Percentiles rank a stretch among this genome's conserved stretches.
Evolutionary conservation across 2,888 invertebrate genomes (phyloP).

Genomic region (Bellardia bayeri): DNA sequence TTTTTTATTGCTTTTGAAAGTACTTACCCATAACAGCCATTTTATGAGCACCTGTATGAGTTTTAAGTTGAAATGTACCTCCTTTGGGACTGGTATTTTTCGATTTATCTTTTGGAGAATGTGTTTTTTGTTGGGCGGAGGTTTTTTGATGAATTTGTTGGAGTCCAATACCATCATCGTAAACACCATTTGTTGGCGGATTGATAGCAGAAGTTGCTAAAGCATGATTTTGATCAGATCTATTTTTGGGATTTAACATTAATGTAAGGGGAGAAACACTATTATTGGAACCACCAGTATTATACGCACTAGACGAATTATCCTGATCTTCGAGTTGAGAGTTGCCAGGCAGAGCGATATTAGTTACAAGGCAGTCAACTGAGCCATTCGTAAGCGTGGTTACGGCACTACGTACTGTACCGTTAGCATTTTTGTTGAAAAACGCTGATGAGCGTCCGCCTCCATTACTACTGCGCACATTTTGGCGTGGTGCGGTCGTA

Average conservation of each 20-base stretch:
- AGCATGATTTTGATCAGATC: slow-evolving; percentile 46
- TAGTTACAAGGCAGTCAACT: slow-evolving; percentile 61
- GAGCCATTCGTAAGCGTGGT: slow-evolving; percentile 79
- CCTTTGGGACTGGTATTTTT: slow-evolving; percentile 61
- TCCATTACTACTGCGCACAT: slow-evolving; percentile 43
- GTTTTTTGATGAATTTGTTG: slow-evolving; percentile 50
- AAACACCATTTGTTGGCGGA: slow-evolving; percentile 4
- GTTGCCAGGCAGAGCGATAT: slow-evolving; percentile 61
- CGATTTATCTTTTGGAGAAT: slow-evolving; percentile 60
- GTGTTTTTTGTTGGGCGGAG: slow-evolving; percentile 57
- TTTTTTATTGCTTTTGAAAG: no score
- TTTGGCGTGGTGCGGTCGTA: slow-evolving; percentile 74
- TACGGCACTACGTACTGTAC: slow-evolving; percentile 78
- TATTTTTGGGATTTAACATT: slow-evolving; percentile 82
- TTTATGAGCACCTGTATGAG: slow-evolving; percentile 23
- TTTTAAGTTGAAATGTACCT: slow-evolving; percentile 24
- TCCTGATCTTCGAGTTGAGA: slow-evolving; percentile 85
- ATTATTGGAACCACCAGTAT: slow-evolving; percentile 90
- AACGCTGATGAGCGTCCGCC: slow-evolving; percentile 36
- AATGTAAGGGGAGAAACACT: slow-evolving; percentile 86
- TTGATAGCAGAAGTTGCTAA: slow-evolving; percentile 38
- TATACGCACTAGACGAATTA: slow-evolving; percentile 89
- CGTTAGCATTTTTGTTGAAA: slow-evolving; percentile 48
- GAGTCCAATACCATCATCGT: slow-evolving; percentile 34
- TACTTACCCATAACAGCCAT: slow-evolving; percentile 42